Evolutionary conservation across 2,797 vertebrate genomes (phyloP), one percentile per base, ranked within the genome.

Genomic region (Petrocephalus schoutedeni): DNA sequence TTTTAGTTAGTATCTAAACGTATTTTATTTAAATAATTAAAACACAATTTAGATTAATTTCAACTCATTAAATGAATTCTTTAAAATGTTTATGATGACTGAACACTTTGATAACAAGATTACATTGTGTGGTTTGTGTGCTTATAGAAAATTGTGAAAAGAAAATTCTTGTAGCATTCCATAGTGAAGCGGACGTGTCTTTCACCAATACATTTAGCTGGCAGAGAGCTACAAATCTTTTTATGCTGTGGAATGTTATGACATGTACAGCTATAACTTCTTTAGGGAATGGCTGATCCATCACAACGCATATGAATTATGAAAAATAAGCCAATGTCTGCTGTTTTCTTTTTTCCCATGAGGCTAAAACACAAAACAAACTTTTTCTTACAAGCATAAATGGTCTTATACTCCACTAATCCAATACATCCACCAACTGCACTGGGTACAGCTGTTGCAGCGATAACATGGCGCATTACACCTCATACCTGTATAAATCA

Each of bases 401-500:
- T 84, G 51, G 80, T 41, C 2, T 54, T 57, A 41, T 58, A 54
- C 36, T 85, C 54, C 56, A 86, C 32, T 58, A 59, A 59, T 59
- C 23, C 19, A 45, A 86, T 28, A 53, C 80, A 28, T 51, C 80
- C 51, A 49, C 49, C 45, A 86, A 59, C 7, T 57, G 54, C 56
- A 59, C 12, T 59, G 85, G 56, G 53, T 58, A n/a, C 32, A 58
- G 36, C 54, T 85, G 53, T 32, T 56, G 28, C 56, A 9, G 16
- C 16, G 32, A 41, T 41, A 86, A 36, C 32, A 16, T 56, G 67
- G 54, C 67, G 32, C 14, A 61, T 54, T 58, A 14, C 23, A 59
- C 23, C 8, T 32, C 54, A 57, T 84, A 51, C 32, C 21, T 32
- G 4, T 64, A 77, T 87, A 88, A 88, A 88, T 89, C 89, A 23